Evolutionary conservation across 2,113 vertebrate genomes (phyloP), one percentile per base, ranked within the genome.

Genomic region (Pelodiscus sinensis): DNA sequence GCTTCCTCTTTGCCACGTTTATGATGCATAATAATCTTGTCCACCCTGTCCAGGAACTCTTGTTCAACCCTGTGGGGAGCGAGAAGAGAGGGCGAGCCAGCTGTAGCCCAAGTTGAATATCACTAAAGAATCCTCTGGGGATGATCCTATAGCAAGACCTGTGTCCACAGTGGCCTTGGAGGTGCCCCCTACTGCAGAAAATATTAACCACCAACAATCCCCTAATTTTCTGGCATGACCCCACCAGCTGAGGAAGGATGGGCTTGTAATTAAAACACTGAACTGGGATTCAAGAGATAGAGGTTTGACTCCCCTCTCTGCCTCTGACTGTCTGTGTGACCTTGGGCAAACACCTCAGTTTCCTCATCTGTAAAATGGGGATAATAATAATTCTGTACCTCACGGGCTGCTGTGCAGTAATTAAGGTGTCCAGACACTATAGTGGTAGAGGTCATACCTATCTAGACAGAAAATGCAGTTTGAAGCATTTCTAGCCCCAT

Each of bases 31-130:
- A 89, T 54, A n/a, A 92, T 86, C 75, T 51, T 85, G 62, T 55
- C 89, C 77, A 97, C 81, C 52, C 60, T 79, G 77, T 94, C 90
- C 85, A 96, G 89, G 87, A 95, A 94, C 55, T 94, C 94, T 44
- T 86, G 62, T 62, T 96, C 96, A 84, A 93, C 87, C 58, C 95
- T 97, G 90, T 94, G 52, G 89, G 73, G 87, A 81, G 73, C 83
- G 85, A 92, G 56, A 60, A 83, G 10, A 52, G 38, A 44, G 58
- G 91, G 90, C 75, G 65, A 50, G 77, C 54, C 68, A 9, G n/a
- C 68, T 73, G 31, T 22, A 73, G 35, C 68, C 68, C 68, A 73
- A 58, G n/a, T 38, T 73, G 31, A 38, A 73, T 38, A 73, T 73
- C 31, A 9, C n/a, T 38, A 38, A 38, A 21, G 18, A n/a, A 38